These are phyloP conservation scores for Siphamia tubifer DNA, from an alignment of 2,113 vertebrate genomes.

Conservation along the genomic window DNA sequence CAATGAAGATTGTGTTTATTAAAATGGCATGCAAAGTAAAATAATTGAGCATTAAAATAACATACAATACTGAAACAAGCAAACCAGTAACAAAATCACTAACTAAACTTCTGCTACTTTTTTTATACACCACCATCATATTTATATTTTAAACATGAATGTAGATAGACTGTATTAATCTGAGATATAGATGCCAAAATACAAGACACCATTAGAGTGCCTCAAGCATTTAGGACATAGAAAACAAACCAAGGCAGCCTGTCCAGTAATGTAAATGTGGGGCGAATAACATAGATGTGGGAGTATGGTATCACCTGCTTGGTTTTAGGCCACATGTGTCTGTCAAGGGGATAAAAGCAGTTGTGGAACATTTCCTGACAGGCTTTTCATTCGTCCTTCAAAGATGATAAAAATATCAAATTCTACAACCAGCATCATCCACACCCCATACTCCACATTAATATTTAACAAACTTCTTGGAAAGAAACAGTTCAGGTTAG, in stretches of 20 bases:
- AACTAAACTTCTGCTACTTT: too few relatives aligned
- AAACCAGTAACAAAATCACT: too few relatives aligned
- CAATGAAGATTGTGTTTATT: too few relatives aligned
- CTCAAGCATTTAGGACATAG: background rate
- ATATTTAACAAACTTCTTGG: constrained; percentile 21
- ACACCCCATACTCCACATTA: constrained; percentile 8
- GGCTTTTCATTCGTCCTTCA: constrained; percentile 27
- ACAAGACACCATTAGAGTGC: background rate
- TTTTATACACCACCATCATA: too few relatives aligned
- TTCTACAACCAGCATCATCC: constrained; percentile 10
- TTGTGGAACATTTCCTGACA: background rate
- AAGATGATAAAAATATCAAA: constrained; percentile 39
- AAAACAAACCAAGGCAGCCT: background rate
- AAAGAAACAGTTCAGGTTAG: background rate
- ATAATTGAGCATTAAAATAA: too few relatives aligned
- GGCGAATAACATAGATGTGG: background rate
- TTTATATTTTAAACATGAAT: background rate
- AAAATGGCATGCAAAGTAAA: too few relatives aligned
- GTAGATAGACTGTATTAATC: too few relatives aligned
- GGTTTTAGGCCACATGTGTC: constrained; percentile 1
- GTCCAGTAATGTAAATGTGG: background rate
- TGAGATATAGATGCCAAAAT: background rate
- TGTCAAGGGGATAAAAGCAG: constrained; percentile 26
- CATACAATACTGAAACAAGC: too few relatives aligned
- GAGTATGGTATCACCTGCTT: background rate